Percentiles rank a stretch among this genome's conserved stretches.
Conservation (phyloP, 2,888 invertebrate genomes). For the Dicranocentrus wangi region DNA sequence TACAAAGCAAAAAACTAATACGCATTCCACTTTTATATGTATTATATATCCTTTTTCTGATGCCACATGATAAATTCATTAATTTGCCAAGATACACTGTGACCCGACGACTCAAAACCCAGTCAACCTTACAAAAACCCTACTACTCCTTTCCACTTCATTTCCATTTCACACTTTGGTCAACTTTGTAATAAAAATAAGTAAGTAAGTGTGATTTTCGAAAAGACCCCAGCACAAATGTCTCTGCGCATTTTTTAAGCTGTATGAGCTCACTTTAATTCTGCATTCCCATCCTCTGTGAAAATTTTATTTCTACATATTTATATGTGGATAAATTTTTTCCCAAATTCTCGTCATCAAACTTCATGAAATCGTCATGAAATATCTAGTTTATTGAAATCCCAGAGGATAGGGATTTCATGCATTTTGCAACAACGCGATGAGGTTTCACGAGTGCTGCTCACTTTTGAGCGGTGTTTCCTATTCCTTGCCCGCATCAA, state of each 20-base stretch:
- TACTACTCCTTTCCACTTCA: slow-evolving; percentile 53
- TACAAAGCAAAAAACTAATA: slow-evolving; percentile 33
- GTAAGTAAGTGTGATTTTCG: background rate
- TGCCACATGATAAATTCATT: slow-evolving; percentile 33
- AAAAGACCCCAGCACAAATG: background rate
- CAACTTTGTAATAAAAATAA: slow-evolving; percentile 1
- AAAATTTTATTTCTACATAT: too few species aligned
- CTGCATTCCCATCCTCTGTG: too few species aligned
- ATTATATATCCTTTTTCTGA: background rate
- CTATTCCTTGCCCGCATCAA: slow-evolving; percentile 32
- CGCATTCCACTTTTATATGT: background rate
- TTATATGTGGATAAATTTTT: too few species aligned
- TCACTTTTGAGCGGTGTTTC: too few species aligned
- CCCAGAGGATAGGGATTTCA: too few species aligned
- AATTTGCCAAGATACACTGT: slow-evolving; percentile 19
- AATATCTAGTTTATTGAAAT: too few species aligned
- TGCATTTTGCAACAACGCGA: too few species aligned
- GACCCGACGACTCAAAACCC: background rate
- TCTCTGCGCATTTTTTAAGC: too few species aligned
- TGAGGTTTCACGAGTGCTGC: too few species aligned
- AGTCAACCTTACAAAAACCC: background rate
- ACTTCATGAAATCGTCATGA: too few species aligned
- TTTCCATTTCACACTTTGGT: slow-evolving; percentile 66
- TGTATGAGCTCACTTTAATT: too few species aligned
- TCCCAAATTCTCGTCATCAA: too few species aligned